Base-by-base conservation (phyloP, 2,888 invertebrate genomes). In the Drosophila nr. medialis region DNA sequence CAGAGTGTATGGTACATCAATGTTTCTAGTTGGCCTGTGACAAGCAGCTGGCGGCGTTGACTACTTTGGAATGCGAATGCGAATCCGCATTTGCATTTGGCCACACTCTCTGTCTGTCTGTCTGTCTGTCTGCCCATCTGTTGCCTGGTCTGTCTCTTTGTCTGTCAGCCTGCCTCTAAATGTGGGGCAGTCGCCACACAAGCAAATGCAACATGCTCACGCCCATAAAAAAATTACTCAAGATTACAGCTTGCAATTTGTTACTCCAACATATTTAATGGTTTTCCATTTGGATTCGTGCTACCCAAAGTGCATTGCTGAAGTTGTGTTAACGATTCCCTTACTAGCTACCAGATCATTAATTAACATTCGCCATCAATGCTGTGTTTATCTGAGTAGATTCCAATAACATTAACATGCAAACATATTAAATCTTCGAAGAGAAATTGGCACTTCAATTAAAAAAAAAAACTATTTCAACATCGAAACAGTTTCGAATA, bases 81-180 rank as follows among this genome's bases (percentile, higher is more conserved):
- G 82, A 82, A 71, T 89, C 73, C 80, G 76, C 85, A 85, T 90
- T 85, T 89, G 83, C 86, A 90, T 85, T 77, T 85, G 77, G 77
- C 71, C 90, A 77, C 88, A 85, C 86, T 88, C 77, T 48, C 62
- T 36, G 11, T 51, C 51, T 29, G 29, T 49, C 59, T 34, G 56
- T 86, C 81, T 40, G n/a, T 49, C 59, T 34, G 56, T 34, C 49
- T 38, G 32, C 21, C 48, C 30, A 49, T 45, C 51, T 8, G 24
- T 50, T 34, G 10, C n/a, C 24, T 15, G 29, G 29, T 30, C 29
- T 32, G 38, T 48, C 40, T 36, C 40, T 45, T 36, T 50, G 49
- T 42, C 40, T 27, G 49, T 27, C 34, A 36, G 53, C 40, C 72
- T 32, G 51, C 32, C 45, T 48, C 34, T 62, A 38, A 55, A 79